Conservation (phyloP, 2,888 invertebrate species). For the Heliconius ethilla region DNA sequence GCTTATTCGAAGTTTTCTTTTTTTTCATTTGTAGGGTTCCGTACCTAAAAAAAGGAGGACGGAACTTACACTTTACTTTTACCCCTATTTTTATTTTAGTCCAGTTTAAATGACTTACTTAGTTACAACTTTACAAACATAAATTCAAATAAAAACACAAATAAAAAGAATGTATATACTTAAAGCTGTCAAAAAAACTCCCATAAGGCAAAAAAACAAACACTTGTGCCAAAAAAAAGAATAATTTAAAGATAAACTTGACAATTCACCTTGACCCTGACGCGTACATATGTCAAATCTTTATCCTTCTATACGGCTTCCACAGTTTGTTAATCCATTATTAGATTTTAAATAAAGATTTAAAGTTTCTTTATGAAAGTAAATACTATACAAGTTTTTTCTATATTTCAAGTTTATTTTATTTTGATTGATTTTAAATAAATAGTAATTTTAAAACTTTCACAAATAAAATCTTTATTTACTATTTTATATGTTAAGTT, state of each 20-base stretch:
- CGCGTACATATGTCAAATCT: slow-evolving; percentile 11
- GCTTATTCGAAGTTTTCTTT: neutral
- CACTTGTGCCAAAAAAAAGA: neutral
- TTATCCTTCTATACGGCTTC: slow-evolving; percentile 30
- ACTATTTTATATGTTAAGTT: no score
- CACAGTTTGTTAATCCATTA: neutral
- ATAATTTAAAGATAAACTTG: neutral
- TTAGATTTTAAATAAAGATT: slow-evolving; percentile 13
- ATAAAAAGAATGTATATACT: neutral
- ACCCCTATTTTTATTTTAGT: no score
- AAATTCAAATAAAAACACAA: neutral
- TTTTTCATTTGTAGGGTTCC: neutral
- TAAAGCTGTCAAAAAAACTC: neutral
- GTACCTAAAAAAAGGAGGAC: neutral
- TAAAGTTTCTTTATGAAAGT: neutral
- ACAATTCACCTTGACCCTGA: slow-evolving; percentile 18
- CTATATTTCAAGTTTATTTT: no score
- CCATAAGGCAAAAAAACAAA: neutral
- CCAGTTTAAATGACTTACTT: no score
- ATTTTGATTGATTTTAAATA: no score
- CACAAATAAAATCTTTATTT: no score
- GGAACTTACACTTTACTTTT: no score
- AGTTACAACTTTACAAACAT: neutral
- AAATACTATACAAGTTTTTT: no score
- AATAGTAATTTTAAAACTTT: no score